Evolutionary conservation across 1,140 invertebrate species (phyloP), one percentile per base, ranked within the genome.

Genomic region (Palaemon carinicauda): DNA sequence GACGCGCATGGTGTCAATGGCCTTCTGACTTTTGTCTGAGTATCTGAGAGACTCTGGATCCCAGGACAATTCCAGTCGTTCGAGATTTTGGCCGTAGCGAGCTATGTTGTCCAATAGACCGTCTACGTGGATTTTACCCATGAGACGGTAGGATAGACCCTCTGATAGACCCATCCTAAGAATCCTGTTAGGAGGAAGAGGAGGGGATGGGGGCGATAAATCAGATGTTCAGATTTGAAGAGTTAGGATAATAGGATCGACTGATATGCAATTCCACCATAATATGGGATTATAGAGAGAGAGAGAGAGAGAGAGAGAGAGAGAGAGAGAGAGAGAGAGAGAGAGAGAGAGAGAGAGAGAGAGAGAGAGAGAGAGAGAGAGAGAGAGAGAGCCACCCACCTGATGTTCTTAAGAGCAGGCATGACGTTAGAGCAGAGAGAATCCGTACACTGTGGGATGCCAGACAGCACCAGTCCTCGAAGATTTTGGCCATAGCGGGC

Each of bases 21-120:
- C 96, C 91, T 99, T 99, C 91, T 98, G 98, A 91, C 98, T 99
- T 92, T 99, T 99, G 91, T 99, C 98, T 33, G 98, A 99, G 92
- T 99, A 99, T 73, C 99, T 94, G 9, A 99, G 93, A 90, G 99
- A 99, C 89, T 98, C 98, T 0, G 98, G 97, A 92, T 99, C 99
- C 99, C 99, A 99, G 89, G 97, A 93, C 24, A 99, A 93, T 91
- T 99, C 99, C 33, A 99, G 91, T 1, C 98, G 93, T 91, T 98
- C 96, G 88, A 99, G 91, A 87, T 95, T 94, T 0, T 94, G 94
- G 90, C 97, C 99, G 91, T 97, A 97, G 89, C 97, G 97, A 0
- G 98, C 98, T 75, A 99, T 98, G 60, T 96, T 96, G 90, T 99
- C 98, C 94, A 99, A 98, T 77, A 99, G 92, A 92, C 99, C 96